Percentiles rank a stretch among this genome's conserved stretches.
Conservation (phyloP, 1,140 invertebrate species). For the Homalodisca vitripennis region DNA sequence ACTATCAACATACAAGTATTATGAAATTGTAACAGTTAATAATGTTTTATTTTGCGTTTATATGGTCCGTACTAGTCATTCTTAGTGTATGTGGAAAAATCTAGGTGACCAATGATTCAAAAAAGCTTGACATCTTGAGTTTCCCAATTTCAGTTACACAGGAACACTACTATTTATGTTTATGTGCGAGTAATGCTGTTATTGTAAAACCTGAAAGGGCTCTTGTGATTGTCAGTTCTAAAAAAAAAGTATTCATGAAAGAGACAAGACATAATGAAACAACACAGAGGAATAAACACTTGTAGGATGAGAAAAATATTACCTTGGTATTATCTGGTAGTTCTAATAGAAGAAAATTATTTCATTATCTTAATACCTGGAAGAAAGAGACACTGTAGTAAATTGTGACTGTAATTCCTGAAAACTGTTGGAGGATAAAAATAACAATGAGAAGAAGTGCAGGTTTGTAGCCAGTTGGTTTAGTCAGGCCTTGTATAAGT, state of each 20-base stretch:
- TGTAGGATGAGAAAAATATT: background rate
- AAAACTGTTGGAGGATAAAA: constrained; percentile 62
- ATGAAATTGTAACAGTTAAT: too few species aligned
- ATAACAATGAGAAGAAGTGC: constrained; percentile 55
- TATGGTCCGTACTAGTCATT: too few species aligned
- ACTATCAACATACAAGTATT: too few species aligned
- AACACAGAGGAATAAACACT: background rate
- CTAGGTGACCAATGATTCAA: too few species aligned
- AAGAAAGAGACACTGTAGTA: constrained; percentile 68
- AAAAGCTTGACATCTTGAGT: too few species aligned
- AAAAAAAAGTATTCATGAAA: background rate
- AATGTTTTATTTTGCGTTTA: too few species aligned
- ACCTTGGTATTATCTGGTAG: too few species aligned
- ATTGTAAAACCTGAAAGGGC: background rate
- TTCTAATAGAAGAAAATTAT: too few species aligned
- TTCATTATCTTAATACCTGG: constrained; percentile 49
- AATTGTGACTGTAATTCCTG: constrained; percentile 65
- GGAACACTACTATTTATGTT: too few species aligned
- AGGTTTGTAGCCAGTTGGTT: constrained; percentile 60
- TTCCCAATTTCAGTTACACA: too few species aligned
- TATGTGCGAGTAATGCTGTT: too few species aligned
- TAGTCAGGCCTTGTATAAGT: constrained; percentile 42
- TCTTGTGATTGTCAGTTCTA: background rate
- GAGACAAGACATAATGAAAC: background rate
- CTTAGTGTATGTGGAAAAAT: too few species aligned